These are phyloP conservation scores for Erythrocebus patas DNA, from an alignment of 2,113 vertebrate genomes.

Conservation along the genomic window DNA sequence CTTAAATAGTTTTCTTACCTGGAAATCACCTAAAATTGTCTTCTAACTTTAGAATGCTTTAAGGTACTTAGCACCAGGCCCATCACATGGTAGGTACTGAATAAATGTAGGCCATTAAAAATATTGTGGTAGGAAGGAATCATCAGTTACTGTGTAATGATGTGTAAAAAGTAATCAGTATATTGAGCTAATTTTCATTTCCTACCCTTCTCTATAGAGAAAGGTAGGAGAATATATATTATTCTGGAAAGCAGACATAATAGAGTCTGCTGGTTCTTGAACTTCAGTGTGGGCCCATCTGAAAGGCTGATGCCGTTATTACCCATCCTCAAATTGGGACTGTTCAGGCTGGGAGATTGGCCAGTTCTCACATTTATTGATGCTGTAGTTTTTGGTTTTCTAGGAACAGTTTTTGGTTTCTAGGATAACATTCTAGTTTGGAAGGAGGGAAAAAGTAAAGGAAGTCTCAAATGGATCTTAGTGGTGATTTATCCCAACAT, in stretches of 20 bases:
- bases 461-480: not conserved
- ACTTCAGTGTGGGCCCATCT: not conserved
- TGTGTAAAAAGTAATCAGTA: not conserved
- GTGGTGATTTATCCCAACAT: not conserved
- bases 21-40: conserved; percentile 36
- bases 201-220: not conserved
- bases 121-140: not conserved
- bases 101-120: not conserved
- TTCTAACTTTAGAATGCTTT: not conserved
- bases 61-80: not conserved
- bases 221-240: not conserved
- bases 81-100: not conserved
- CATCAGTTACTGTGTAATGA: not conserved
- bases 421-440: conserved; percentile 1
- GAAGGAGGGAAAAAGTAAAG: not conserved
- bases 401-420: not conserved
- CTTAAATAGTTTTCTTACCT: not conserved
- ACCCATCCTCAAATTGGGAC: not conserved
- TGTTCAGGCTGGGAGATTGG: not conserved
- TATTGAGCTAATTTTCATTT: conserved; percentile 6
- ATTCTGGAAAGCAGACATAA: not conserved
- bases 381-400: not conserved
- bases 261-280: not conserved
- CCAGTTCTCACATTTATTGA: not conserved
- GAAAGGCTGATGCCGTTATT: not conserved